Conservation (phyloP, 2,888 invertebrate species). For the Eupithecia tripunctaria region DNA sequence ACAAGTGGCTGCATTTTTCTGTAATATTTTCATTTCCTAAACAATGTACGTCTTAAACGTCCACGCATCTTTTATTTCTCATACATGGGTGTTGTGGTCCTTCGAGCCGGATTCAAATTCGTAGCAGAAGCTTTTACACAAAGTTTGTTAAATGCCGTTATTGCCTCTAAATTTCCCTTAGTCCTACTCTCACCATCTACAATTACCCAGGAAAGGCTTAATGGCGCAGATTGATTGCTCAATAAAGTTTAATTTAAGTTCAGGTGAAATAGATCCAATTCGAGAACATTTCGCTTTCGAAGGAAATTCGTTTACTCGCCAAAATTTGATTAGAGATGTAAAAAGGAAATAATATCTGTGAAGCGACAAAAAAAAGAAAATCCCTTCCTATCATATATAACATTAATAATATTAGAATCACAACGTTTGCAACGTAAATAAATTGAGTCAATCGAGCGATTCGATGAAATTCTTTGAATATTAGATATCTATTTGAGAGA, state of each 20-base stretch:
- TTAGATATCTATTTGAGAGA: not conserved
- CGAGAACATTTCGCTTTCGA: not conserved
- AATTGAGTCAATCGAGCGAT: not conserved
- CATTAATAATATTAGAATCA: not conserved
- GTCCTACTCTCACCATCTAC: constrained; percentile 34
- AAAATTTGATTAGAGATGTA: constrained; percentile 9
- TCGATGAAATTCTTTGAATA: not conserved
- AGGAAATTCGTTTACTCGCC: constrained; percentile 3
- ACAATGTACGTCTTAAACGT: too few relatives aligned
- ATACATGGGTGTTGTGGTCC: too few relatives aligned
- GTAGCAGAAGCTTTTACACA: too few relatives aligned
- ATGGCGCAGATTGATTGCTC: constrained; percentile 46
- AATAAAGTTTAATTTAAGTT: constrained; percentile 46
- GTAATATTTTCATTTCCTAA: too few relatives aligned
- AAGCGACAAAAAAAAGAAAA: not conserved
- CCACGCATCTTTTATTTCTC: too few relatives aligned
- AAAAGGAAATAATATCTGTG: not conserved
- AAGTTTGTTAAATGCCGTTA: not conserved
- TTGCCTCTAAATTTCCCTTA: constrained; percentile 17
- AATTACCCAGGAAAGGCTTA: constrained; percentile 42
- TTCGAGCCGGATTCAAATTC: too few relatives aligned
- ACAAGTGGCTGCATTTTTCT: too few relatives aligned
- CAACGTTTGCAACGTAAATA: not conserved
- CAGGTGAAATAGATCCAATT: constrained; percentile 30
- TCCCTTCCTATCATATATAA: not conserved